These are phyloP conservation scores for Lucinisca nassula DNA, from an alignment of 2,888 invertebrate genomes.

Conservation along the genomic window DNA sequence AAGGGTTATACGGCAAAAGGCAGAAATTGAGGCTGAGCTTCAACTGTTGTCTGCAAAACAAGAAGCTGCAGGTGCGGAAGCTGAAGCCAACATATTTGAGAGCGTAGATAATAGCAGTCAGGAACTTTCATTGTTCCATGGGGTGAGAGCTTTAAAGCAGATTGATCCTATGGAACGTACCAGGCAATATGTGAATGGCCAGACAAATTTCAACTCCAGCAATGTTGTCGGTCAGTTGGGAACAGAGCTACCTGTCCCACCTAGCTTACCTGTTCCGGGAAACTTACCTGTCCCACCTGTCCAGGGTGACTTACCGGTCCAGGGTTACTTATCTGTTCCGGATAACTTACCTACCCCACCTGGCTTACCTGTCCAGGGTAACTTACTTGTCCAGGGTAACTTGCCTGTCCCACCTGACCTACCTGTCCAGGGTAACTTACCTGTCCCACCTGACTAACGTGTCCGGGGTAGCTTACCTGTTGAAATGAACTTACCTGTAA, in stretches of 20 bases:
- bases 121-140: background rate
- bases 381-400: no score
- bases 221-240: no score
- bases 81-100: conserved; percentile 16
- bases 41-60: conserved; percentile 15
- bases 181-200: background rate
- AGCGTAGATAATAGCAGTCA: background rate
- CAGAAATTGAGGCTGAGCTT: conserved; percentile 29
- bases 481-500: no score
- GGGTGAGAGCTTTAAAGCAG: background rate
- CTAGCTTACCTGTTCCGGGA: no score
- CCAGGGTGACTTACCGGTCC: background rate
- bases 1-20: background rate
- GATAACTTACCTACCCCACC: background rate
- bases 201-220: background rate
- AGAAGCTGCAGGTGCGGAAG: conserved; percentile 23
- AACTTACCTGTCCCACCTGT: no score
- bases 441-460: no score
- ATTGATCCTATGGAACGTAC: background rate
- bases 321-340: background rate
- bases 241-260: no score
- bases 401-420: no score
- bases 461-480: no score
- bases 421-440: no score
- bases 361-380: background rate